These are phyloP conservation scores for Carettochelys insculpta DNA, from an alignment of 2,113 vertebrate genomes.

Conservation along the genomic window DNA sequence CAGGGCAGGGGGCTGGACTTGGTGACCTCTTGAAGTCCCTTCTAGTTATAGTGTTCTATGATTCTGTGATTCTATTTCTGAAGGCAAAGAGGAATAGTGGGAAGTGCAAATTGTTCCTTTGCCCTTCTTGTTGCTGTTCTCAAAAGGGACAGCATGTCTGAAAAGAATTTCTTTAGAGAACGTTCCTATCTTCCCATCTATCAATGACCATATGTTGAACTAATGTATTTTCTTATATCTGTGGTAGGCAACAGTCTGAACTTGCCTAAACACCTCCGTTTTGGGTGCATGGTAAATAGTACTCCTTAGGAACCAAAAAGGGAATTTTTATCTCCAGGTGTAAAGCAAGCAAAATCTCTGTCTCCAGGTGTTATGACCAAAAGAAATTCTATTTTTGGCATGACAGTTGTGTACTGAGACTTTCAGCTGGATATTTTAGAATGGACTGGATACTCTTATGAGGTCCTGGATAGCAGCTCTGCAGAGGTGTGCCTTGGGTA, in stretches of 20 bases:
- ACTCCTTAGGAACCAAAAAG: conserved; percentile 22
- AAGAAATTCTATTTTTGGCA: no score
- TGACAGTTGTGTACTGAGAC: background rate
- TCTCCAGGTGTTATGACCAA: no score
- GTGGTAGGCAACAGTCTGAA: conserved; percentile 48
- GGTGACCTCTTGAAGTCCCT: no score
- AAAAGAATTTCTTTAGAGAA: conserved; percentile 30
- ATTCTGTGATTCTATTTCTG: no score
- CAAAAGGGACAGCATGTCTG: conserved; percentile 27
- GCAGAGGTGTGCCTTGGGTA: background rate
- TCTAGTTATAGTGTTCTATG: no score
- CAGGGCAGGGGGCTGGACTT: no score
- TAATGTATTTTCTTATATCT: conserved; percentile 36
- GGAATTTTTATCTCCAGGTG: conserved; percentile 24
- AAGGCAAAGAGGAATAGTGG: conserved; percentile 14
- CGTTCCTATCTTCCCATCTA: no score
- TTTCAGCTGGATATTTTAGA: background rate
- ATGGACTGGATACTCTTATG: background rate
- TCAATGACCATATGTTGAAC: no score
- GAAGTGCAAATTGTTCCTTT: conserved; percentile 31
- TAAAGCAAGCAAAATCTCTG: conserved; percentile 22
- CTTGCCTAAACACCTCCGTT: conserved; percentile 34
- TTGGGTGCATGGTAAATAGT: conserved; percentile 27
- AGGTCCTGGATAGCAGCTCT: background rate
- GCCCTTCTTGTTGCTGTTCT: conserved; percentile 47